Evolutionary conservation across 2,888 invertebrate genomes (phyloP), one percentile per base, ranked within the genome.

Genomic region (Drosophila incognita): DNA sequence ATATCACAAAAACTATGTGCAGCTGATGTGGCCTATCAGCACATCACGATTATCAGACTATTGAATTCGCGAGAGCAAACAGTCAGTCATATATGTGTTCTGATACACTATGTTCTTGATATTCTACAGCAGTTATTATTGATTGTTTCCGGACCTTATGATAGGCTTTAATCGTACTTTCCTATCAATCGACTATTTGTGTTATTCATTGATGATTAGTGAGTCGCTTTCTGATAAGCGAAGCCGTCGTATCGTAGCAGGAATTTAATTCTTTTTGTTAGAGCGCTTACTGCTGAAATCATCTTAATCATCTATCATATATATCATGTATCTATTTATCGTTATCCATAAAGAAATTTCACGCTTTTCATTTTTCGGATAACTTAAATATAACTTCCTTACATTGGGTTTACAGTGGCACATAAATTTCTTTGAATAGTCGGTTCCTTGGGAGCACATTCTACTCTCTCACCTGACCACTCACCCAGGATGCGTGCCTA

Each of bases 1-100:
- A 86, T 87, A 83, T 76, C 80, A 74, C 52, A 68, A 74, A 74
- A 82, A 79, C 81, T 82, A 84, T 76, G 70, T 79, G 76, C 42
- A 49, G 58, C 78, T 51, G 57, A 57, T 67, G 69, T 57, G 27
- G 56, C 67, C 73, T 68, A 81, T 81, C 81, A 79, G 74, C 82
- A 82, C 82, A 65, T 36, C 76, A 69, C 66, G 71, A 78, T 75
- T 71, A 74, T 81, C 69, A 72, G 74, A 61, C 71, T 6, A 42
- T 42, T 21, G 6, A 46, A 58, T 35, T 13, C 6, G 79, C 71
- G 53, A 57, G 31, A 35, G 57, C 54, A 76, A 59, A 66, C 36
- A 60, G 42, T 48, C 46, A 27, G 48, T 8, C 27, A 33, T 31
- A 2, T 24, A 31, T 33, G 11, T 11, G 18, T 24, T 24, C 21